A percentile compares a stretch with the other conserved stretches of the same genome.
phyloP scores from a whole-genome alignment of 2,113 vertebrate genomes.

The Muscicapa adusta region DNA sequence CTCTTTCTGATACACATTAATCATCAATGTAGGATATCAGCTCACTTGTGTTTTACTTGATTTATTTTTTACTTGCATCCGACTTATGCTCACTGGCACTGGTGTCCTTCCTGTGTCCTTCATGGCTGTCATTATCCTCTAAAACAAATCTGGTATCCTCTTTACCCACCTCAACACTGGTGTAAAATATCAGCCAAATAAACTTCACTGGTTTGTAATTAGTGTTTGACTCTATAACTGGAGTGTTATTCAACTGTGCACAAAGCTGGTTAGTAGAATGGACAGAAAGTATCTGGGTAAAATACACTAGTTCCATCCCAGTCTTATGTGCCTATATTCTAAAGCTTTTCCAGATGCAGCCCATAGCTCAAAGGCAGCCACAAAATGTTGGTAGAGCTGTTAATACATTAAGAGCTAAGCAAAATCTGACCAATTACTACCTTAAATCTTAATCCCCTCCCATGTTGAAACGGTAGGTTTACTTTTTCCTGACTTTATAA shows the following conservation, averaged over 20 bases:
- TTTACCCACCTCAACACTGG: not conserved
- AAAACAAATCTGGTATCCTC: not conserved
- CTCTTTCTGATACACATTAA: not conserved
- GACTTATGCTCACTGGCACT: not conserved
- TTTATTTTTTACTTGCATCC: not conserved
- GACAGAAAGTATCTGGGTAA: not conserved
- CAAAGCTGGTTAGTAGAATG: not conserved
- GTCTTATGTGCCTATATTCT: not conserved
- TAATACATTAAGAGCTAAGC: not conserved
- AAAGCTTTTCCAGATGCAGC: not conserved
- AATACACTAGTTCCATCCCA: not conserved
- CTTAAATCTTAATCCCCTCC: not conserved
- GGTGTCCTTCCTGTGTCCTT: not conserved
- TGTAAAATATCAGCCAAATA: not conserved
- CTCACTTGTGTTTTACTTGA: not conserved
- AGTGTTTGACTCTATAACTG: not conserved
- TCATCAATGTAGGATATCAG: not conserved
- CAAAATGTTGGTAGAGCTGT: not conserved
- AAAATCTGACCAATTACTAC: not conserved
- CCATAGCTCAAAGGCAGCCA: not conserved
- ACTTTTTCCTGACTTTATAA: not conserved
- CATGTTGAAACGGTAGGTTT: not conserved
- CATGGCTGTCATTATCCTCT: not conserved
- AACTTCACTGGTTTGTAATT: not conserved
- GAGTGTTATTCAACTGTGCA: not conserved